phyloP scores from a whole-genome alignment of 1,140 invertebrate species.

The Pissodes strobi region DNA sequence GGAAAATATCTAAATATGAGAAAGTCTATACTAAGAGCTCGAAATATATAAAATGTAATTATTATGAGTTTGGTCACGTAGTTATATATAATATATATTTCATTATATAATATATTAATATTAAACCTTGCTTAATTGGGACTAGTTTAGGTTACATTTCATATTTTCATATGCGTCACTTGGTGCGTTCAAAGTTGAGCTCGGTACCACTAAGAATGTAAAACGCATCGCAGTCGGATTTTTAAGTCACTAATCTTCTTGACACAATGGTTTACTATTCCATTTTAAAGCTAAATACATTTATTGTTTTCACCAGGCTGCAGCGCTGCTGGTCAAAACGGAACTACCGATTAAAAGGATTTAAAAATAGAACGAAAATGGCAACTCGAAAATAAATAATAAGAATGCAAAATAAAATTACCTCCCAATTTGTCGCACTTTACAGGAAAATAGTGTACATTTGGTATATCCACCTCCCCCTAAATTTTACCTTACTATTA shows the following conservation, averaged over 20 bases:
- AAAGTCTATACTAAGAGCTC: constrained; percentile 41
- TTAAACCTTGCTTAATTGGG: constrained; percentile 49
- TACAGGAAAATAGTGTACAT: constrained; percentile 44
- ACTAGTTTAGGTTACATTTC: constrained; percentile 51
- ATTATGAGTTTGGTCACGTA: constrained; percentile 50
- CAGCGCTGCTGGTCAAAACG: neutral
- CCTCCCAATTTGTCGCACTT: constrained; percentile 29
- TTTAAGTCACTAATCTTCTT: constrained; percentile 35
- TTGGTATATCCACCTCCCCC: constrained; percentile 38
- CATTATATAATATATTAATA: constrained; percentile 39
- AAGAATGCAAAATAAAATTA: constrained; percentile 27
- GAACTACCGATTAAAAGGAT: neutral
- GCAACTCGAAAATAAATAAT: constrained; percentile 40
- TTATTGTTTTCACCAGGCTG: constrained; percentile 9
- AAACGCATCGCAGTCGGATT: constrained; percentile 40
- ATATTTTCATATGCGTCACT: constrained; percentile 48
- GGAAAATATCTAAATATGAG: constrained; percentile 52
- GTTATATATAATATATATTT: constrained; percentile 44
- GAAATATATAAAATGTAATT: constrained; percentile 45
- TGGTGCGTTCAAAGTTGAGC: constrained; percentile 52
- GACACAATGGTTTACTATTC: constrained; percentile 30
- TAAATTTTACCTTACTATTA: constrained; percentile 33
- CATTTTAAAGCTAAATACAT: constrained; percentile 28
- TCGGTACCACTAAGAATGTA: constrained; percentile 38
- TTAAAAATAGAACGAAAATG: constrained; percentile 39